These are phyloP conservation scores for Murina feae DNA, from an alignment of 2,113 vertebrate species.

Conservation along the genomic window DNA sequence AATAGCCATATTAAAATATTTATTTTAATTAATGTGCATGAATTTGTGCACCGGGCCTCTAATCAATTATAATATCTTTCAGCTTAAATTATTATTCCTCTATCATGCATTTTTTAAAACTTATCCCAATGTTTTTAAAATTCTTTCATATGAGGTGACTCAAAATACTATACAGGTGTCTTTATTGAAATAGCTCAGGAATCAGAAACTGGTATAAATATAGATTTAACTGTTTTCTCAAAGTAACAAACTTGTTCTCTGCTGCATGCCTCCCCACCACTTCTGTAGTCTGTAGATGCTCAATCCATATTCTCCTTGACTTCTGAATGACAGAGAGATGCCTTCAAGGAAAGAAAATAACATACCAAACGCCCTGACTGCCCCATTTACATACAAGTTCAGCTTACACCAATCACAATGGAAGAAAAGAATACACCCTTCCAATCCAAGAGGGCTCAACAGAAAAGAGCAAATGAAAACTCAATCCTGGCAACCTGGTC, in stretches of 20 bases:
- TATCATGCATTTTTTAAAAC: background rate
- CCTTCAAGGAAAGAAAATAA: background rate
- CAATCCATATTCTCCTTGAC: background rate
- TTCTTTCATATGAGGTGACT: background rate
- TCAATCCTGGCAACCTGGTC: background rate
- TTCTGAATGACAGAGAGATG: background rate
- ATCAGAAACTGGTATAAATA: background rate
- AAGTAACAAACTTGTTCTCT: background rate
- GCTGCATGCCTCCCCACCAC: background rate
- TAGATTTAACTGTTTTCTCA: background rate
- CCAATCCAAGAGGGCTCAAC: background rate
- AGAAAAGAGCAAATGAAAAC: background rate
- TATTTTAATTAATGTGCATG: too few species aligned
- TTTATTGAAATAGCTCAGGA: background rate
- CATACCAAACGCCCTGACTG: background rate
- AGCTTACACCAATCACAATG: background rate
- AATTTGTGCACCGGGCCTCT: too few species aligned
- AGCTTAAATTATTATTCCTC: background rate
- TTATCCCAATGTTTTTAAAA: background rate
- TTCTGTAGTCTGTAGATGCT: background rate
- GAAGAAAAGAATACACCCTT: background rate
- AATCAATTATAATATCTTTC: background rate
- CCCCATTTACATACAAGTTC: background rate
- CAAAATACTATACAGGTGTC: background rate
- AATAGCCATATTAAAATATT: too few species aligned